Percentiles rank a stretch among this genome's conserved stretches.
Evolutionary conservation across 1,140 invertebrate genomes (phyloP).

Genomic region (Epicauta chinensis): DNA sequence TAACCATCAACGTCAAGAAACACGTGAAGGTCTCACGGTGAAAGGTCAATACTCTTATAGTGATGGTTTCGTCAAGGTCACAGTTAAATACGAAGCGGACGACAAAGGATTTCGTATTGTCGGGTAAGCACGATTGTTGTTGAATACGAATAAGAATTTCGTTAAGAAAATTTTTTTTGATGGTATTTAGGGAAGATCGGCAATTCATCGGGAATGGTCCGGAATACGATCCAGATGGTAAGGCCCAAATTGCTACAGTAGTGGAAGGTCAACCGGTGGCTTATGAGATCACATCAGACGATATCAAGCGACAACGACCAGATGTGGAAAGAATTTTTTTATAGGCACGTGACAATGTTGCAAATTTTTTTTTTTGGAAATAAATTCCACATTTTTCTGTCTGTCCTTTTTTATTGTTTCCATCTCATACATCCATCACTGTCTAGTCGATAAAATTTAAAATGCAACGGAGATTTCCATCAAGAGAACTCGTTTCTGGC

Average conservation of each 20-base stretch:
- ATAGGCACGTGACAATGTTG: too few species aligned
- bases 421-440: too few species aligned
- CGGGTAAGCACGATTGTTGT: conserved; percentile 40
- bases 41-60: conserved; percentile 49
- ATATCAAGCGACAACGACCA: conserved; percentile 5
- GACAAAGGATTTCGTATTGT: conserved; percentile 52
- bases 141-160: too few species aligned
- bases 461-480: too few species aligned
- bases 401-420: too few species aligned
- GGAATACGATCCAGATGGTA: conserved; percentile 39
- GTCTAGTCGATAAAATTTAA: too few species aligned
- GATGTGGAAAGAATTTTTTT: too few species aligned
- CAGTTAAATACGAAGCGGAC: conserved; percentile 51
- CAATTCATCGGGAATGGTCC: conserved; percentile 43
- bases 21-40: conserved; percentile 44
- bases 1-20: conserved; percentile 43
- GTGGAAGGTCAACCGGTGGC: conserved; percentile 13
- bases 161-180: conserved; percentile 3
- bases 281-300: conserved; percentile 23
- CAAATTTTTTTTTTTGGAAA: too few species aligned
- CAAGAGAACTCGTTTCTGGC: too few species aligned
- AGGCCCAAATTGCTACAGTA: conserved; percentile 36
- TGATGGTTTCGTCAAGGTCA: conserved; percentile 48
- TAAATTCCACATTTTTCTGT: too few species aligned
- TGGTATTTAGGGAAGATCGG: conserved; percentile 38